phyloP scores from a whole-genome alignment of 2,797 vertebrate species.

The Spatula versicolor region DNA sequence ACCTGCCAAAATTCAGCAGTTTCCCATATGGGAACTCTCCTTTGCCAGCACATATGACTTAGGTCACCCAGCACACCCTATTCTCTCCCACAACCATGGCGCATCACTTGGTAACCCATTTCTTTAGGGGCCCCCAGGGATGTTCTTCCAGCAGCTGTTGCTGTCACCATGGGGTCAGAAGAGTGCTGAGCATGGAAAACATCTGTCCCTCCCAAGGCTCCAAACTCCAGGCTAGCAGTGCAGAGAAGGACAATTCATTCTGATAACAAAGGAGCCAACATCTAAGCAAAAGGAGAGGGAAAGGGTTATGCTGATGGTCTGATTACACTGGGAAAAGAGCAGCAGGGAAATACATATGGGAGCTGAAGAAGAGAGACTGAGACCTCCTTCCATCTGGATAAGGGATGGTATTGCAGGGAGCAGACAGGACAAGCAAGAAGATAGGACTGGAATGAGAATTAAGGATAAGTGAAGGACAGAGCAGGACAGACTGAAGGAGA shows the following conservation, averaged over 20 bases:
- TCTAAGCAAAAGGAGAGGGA: background rate
- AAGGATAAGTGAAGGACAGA: background rate
- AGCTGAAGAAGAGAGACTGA: background rate
- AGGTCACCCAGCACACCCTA: background rate
- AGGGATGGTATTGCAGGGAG: background rate
- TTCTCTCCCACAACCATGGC: background rate
- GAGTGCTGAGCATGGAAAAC: background rate
- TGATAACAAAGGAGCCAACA: background rate
- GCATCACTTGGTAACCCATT: background rate
- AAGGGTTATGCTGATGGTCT: background rate
- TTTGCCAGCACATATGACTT: background rate
- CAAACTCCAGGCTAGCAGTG: background rate
- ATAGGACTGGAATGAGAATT: background rate
- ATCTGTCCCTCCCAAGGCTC: background rate
- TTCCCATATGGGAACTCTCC: background rate
- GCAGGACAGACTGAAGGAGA: background rate
- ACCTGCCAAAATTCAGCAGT: background rate
- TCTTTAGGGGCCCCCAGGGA: background rate
- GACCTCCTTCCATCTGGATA: background rate
- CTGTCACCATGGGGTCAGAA: background rate
- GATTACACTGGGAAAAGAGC: background rate
- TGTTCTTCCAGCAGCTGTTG: background rate
- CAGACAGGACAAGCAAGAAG: background rate
- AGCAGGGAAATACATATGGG: background rate
- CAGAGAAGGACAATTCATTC: background rate